Base-by-base conservation (phyloP, 2,888 invertebrate genomes). In the Lochmaea capreae region DNA sequence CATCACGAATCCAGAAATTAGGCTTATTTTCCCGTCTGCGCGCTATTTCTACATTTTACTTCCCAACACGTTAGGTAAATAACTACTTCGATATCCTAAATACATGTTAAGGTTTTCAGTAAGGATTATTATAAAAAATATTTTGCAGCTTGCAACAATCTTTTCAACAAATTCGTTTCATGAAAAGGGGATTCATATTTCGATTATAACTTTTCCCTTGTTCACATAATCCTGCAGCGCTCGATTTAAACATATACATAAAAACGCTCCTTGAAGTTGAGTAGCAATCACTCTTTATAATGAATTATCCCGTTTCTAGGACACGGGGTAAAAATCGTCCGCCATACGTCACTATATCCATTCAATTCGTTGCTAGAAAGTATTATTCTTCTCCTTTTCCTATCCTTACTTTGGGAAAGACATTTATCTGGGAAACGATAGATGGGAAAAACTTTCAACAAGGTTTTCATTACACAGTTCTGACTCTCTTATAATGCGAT, bases 371-470 rank as follows among this genome's bases (percentile, higher is more conserved):
- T 75, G 82, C 76, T 76, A 73, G 65, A 79, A 81, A 80, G 82
- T 82, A 84, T 82, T 85, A 82, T 83, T 81, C 83, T 79, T 81
- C 81, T 83, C 82, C 81, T 82, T 78, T 80, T 78, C 79, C 82
- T 81, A 79, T 77, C 81, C 80, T 80, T 82, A 84, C 83, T 84
- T 81, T 79, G 79, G 79, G 74, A 79, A 81, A 82, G 84, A 84
- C 84, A 84, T 85, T 85, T 84, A 84, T 84, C 84, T 83, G 80
- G 76, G 72, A 73, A 73, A 81, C 80, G 83, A 84, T 84, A 84
- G 85, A 84, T 83, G 84, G 81, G 75, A 81, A 78, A 84, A 86
- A 86, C 83, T 86, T 86, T 84, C 84, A 84, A 85, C 84, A 85
- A 83, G 83, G 82, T 85, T 85, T 85, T 85, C 84, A 85, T 86